A percentile compares a stretch with the other conserved stretches of the same genome.
Evolutionary conservation across 2,888 invertebrate species (phyloP).

Genomic region (Drosophila siamana): DNA sequence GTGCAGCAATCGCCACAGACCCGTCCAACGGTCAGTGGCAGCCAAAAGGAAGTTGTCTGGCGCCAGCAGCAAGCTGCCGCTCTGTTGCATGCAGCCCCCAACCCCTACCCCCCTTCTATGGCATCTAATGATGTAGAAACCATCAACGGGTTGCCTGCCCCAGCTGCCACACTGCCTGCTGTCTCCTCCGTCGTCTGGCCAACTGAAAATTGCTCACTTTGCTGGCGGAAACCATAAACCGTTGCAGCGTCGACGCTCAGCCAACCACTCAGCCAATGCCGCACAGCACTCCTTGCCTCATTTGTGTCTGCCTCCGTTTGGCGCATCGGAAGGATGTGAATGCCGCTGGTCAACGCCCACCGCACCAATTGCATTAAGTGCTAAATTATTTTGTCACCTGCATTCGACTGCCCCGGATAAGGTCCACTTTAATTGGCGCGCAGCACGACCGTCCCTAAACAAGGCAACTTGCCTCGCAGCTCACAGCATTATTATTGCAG

Average conservation of each 20-base stretch:
- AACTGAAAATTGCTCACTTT: constrained; percentile 63
- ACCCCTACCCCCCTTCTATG: background rate
- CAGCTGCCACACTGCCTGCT: background rate
- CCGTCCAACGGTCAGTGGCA: constrained; percentile 18
- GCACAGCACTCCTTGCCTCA: background rate
- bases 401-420: constrained; percentile 23
- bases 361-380: constrained; percentile 63
- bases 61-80: constrained; percentile 38
- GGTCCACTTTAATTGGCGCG: constrained; percentile 27
- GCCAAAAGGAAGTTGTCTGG: constrained; percentile 59
- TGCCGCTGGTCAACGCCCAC: constrained; percentile 53
- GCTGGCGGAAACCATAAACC: constrained; percentile 69
- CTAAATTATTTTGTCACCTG: constrained; percentile 66
- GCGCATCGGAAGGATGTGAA: constrained; percentile 50
- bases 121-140: constrained; percentile 66
- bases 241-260: constrained; percentile 26
- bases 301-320: constrained; percentile 4
- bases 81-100: background rate
- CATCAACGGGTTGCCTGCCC: constrained; percentile 30
- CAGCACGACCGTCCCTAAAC: background rate
- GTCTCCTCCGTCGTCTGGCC: background rate
- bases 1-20: constrained; percentile 14
- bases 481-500: background rate
- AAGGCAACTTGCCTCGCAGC: background rate
- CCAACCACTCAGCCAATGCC: background rate